These are phyloP conservation scores for Nephrotoma guestfalica DNA, from an alignment of 2,888 invertebrate genomes.

Conservation along the genomic window DNA sequence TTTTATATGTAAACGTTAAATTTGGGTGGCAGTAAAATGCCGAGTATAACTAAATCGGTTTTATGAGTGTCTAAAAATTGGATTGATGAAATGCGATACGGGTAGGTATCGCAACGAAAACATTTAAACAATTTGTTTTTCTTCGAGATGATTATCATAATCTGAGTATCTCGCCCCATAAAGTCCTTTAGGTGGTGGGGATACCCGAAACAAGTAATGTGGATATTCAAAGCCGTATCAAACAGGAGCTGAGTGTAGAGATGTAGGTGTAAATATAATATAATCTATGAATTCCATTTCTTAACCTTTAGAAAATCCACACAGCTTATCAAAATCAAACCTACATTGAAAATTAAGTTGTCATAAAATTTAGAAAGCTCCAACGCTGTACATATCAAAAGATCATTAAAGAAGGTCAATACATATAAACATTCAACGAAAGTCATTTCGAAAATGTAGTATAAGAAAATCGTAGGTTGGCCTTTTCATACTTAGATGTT, in stretches of 20 bases:
- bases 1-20: background rate
- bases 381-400: background rate
- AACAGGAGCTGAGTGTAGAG: too few species aligned
- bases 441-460: background rate
- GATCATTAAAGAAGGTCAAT: background rate
- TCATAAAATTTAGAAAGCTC: background rate
- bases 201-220: background rate
- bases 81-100: background rate
- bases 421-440: background rate
- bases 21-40: background rate
- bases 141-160: background rate
- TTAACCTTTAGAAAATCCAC: background rate
- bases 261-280: background rate
- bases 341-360: background rate
- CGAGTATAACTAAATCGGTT: background rate
- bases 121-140: background rate
- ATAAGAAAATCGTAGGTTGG: background rate
- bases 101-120: background rate
- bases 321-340: background rate
- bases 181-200: background rate
- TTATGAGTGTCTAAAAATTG: background rate
- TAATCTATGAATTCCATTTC: background rate
- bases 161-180: background rate
- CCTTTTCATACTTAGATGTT: background rate
- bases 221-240: too few species aligned